Base-by-base conservation (phyloP, 2,113 vertebrate genomes). In the Zosterops lateralis region DNA sequence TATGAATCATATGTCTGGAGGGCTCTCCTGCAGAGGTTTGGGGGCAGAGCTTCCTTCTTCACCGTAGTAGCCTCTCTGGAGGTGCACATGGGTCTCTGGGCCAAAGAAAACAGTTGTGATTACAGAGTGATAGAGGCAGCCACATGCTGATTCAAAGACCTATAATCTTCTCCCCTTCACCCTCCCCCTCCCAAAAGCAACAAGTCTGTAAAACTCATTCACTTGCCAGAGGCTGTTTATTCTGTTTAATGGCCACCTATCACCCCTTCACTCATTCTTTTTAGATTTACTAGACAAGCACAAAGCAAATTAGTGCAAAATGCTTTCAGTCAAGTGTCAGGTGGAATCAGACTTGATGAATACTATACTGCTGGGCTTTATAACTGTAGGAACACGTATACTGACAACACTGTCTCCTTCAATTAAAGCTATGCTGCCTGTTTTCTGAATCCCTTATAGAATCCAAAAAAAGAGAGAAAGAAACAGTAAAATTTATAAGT, bases 191-290 rank as follows among this genome's bases (percentile, higher is more conserved):
- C 87, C 64, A 92, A 97, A 95, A 96, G 91, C 94, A 95, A 96
- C 92, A 96, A 95, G 93, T 97, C 88, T 94, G 87, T 96, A 71
- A 96, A 97, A 95, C 75, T 94, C 93, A 89, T 95, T 97, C 82
- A 91, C 72, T 88, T 94, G 92, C 97, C 94, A 94, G 92, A 81
- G 94, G 97, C 96, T 97, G 96, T 98, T 98, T 97, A 96, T 96
- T 97, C 97, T 97, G 96, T 96, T 97, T 98, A 98, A 97, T 95
- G 96, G 97, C 97, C 95, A 97, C 95, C 97, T 98, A 96, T 97
- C 95, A 95, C 89, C 96, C 91, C 90, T 94, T 97, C 90, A 94
- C 89, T 96, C 96, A 97, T 97, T 96, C 96, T 96, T 96, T 97
- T 91, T 92, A 97, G 97, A 97, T 97, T 96, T 96, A 96, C 95